phyloP scores from a whole-genome alignment of 2,888 invertebrate species.

The Molorchus minor region DNA sequence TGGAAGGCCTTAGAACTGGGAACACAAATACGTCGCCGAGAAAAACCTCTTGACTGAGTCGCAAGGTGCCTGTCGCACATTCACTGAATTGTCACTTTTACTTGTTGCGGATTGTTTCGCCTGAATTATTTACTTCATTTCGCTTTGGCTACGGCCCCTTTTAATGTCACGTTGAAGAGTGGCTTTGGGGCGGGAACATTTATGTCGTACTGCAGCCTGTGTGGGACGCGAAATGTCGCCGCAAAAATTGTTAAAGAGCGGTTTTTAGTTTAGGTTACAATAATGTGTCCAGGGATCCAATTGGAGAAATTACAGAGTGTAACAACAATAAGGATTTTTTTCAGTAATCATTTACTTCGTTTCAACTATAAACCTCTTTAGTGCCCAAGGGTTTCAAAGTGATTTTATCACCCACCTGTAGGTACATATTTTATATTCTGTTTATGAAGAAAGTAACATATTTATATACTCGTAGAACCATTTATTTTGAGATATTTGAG shows the following conservation, averaged over 20 bases:
- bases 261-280: no score
- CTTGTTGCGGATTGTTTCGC: conserved; percentile 22
- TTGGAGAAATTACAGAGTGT: no score
- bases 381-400: no score
- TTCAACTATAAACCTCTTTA: no score
- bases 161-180: conserved; percentile 12
- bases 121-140: conserved; percentile 27
- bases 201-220: background rate
- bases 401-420: no score
- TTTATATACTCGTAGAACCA: no score
- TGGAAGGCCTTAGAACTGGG: conserved; percentile 13
- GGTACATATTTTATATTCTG: no score
- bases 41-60: conserved; percentile 15
- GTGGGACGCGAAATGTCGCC: background rate
- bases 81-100: conserved; percentile 25
- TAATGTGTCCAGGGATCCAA: no score
- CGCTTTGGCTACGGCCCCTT: conserved; percentile 13
- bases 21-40: conserved; percentile 4
- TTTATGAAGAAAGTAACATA: no score
- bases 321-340: no score
- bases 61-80: conserved; percentile 11
- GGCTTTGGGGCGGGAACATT: background rate
- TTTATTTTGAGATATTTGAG: no score
- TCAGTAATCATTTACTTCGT: no score
- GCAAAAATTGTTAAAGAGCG: background rate